Evolutionary conservation across 1,140 invertebrate genomes (phyloP), one percentile per base, ranked within the genome.

Genomic region (Dreissena polymorpha): DNA sequence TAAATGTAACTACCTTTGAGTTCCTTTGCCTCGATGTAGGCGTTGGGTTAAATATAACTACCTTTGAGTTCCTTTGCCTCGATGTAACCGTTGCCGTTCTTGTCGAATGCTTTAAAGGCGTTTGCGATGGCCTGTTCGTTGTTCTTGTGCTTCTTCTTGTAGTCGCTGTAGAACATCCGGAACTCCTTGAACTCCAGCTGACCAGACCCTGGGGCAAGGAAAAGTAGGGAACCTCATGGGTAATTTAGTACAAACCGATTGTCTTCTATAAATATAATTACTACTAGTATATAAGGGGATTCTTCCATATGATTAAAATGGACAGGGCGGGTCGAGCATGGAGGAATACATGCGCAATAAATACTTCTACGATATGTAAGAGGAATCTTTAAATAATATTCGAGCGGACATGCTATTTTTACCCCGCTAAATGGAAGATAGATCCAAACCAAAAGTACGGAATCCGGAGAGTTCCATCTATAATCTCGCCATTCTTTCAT

Each of bases 21-120:
- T 39, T 8, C 2, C 39, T 39, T 39, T 39, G 39, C 39, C 8
- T 39, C 39, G 2, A 8, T 5, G 39, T 8, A 8, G 39, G 39
- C 2, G 8, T 5, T n/a, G 8, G 57, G 12, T 60, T 60, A 60
- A 60, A 60, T 60, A 12, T n/a, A 23, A 6, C 16, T 60, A 60
- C 57, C 53, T 57, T 63, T 57, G 16, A 74, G 60, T 74, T 74
- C 72, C 8, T 63, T 74, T 10, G 72, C 55, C 29, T 74, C 72
- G 10, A 74, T 63, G 18, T 60, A 60, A 14, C 72, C 72, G 27
- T 27, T 74, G 10, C 29, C 25, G 29, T 74, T 57, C 27, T 63
- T 74, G n/a, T 74, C 72, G 27, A 74, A 74, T 5, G 60, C 21
- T 27, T 74, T 74, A 29, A 74, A 74, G 55, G 72, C 72, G 60